Evolutionary conservation across 1,140 invertebrate species (phyloP), one percentile per base, ranked within the genome.

Genomic region (Leucophenga varia): DNA sequence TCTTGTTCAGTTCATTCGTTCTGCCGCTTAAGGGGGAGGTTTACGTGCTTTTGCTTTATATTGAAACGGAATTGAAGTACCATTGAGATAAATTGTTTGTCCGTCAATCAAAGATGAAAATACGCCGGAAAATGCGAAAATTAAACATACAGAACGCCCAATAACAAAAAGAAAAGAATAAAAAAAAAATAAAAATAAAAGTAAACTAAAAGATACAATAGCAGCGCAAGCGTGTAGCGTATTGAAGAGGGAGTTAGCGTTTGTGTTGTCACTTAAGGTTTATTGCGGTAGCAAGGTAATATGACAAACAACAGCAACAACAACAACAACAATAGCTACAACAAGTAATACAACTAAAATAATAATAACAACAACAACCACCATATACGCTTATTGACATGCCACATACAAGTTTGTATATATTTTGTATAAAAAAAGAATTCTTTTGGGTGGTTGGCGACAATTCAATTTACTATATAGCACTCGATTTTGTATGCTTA

Each of bases 61-160:
- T 25, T 25, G 22, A 25, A 25, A 25, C 22, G 36, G 34, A 30
- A 20, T 30, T 65, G 50, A 52, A 70, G 65, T 70, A 59, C 43
- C 65, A 70, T 70, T 70, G 59, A 70, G 54, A 57, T 70, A 70
- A 70, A 70, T 70, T 70, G 65, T 70, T 70, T 70, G 65, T 65
- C 53, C 63, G 65, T 69, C 64, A 65, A 67, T 67, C 63, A 67
- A 67, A 67, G 63, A 68, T 68, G 63, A 67, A 67, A 65, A 65
- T 59, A 58, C 63, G 52, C 63, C 55, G 56, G 63, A 67, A 67
- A 67, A 67, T 67, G 63, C 63, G 63, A 67, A 67, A 67, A 67
- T 67, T 67, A 67, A 67, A 67, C 56, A 67, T n/a, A n/a, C 46
- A 41, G 39, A 30, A 16, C 34, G 25, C 35, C 8, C 5, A 9